A percentile compares a stretch with the other conserved stretches of the same genome.
Evolutionary conservation across 2,797 vertebrate genomes (phyloP).

Genomic region (Alcedo quadribrachys): DNA sequence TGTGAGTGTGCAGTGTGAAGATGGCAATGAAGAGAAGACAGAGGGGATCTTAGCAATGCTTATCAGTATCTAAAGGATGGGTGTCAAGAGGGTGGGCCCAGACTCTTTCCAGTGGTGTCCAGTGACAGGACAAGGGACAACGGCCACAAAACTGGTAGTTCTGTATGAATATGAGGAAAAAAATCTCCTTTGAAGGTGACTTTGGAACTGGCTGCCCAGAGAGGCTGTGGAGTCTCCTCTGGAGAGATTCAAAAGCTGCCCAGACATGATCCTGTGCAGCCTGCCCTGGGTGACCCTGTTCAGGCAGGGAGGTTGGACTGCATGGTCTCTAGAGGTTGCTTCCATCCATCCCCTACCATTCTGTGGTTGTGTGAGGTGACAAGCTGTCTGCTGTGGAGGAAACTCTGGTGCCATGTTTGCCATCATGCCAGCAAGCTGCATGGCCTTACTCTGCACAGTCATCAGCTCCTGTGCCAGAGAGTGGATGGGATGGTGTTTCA

Average conservation of each 20-base stretch:
- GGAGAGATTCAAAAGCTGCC: not conserved
- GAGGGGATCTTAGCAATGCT: not conserved
- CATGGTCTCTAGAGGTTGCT: not conserved
- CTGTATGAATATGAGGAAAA: not conserved
- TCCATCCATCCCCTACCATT: not conserved
- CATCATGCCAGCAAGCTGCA: accelerated
- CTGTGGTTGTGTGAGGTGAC: not conserved
- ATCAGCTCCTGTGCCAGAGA: not conserved
- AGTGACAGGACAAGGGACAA: not conserved
- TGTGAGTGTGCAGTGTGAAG: not conserved
- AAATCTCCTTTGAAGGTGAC: not conserved
- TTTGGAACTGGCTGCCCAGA: not conserved
- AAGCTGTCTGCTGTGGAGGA: not conserved
- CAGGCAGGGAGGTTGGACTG: not conserved
- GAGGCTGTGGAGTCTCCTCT: not conserved
- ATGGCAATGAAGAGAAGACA: not conserved
- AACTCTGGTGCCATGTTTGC: not conserved
- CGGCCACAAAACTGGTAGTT: not conserved
- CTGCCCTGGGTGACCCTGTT: not conserved
- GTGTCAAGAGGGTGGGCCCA: not conserved
- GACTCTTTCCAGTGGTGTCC: not conserved
- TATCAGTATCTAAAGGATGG: not conserved
- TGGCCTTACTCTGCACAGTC: not conserved
- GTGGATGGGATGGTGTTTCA: not conserved
- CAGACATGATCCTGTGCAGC: not conserved